Evolutionary conservation across 2,888 invertebrate genomes (phyloP).

Genomic region (Myopa testacea): DNA sequence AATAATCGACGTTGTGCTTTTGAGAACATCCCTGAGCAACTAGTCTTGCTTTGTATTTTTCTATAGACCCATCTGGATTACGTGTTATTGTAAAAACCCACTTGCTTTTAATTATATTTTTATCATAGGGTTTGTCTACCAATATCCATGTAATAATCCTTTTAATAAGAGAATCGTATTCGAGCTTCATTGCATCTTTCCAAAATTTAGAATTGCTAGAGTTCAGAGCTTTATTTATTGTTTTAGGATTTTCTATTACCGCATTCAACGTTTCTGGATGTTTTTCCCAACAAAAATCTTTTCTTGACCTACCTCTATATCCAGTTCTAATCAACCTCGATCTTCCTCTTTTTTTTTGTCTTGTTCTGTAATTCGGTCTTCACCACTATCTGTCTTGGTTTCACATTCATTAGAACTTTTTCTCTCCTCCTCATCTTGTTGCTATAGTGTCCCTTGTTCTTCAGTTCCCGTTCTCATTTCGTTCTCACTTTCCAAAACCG

Average conservation of each 20-base stretch:
- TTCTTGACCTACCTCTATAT: constrained; percentile 3
- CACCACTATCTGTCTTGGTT: background rate
- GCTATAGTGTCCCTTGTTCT: background rate
- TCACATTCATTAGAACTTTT: background rate
- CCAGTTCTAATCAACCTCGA: background rate
- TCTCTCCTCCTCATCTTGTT: background rate
- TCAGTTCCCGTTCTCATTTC: background rate
- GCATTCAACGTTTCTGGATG: background rate
- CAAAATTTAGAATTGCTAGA: background rate
- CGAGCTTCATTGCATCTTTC: background rate
- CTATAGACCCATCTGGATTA: background rate
- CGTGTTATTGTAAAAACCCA: constrained; percentile 37
- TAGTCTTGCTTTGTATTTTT: constrained; percentile 24
- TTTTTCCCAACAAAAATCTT: background rate
- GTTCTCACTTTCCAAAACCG: too few species aligned
- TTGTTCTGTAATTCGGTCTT: background rate
- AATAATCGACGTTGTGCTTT: too few species aligned
- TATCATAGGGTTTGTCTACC: background rate
- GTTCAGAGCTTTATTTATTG: too few species aligned
- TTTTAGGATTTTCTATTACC: background rate
- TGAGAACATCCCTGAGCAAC: constrained; percentile 48
- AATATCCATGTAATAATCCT: background rate
- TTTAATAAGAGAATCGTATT: background rate
- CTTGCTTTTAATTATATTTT: constrained; percentile 29
- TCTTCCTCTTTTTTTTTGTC: background rate